These are phyloP conservation scores for Eupeodes corollae DNA, from an alignment of 1,140 invertebrate species.

Conservation along the genomic window DNA sequence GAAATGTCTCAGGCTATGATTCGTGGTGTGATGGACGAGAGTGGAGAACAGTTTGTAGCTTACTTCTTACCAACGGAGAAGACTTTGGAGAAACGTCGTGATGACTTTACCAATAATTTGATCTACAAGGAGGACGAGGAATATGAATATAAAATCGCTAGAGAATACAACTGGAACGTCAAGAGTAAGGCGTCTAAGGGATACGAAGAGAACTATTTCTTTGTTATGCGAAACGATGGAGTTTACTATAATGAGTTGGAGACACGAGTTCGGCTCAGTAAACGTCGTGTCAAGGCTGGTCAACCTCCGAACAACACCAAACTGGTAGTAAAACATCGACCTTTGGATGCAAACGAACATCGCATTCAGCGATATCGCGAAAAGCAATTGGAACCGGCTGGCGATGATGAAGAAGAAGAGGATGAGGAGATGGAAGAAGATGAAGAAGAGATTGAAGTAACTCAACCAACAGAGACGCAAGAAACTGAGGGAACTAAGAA, in stretches of 20 bases:
- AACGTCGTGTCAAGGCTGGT: constrained; percentile 68
- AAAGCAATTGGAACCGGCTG: constrained; percentile 76
- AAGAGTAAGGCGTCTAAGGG: constrained; percentile 96
- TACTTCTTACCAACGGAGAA: constrained; percentile 94
- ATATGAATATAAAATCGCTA: constrained; percentile 90
- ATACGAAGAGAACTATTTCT: constrained; percentile 97
- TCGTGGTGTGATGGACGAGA: constrained; percentile 95
- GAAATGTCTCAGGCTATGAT: constrained; percentile 99
- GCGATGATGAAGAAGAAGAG: constrained; percentile 65
- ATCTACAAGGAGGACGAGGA: constrained; percentile 85
- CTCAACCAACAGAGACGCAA: constrained; percentile 40
- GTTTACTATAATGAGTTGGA: constrained; percentile 97
- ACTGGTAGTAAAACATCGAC: constrained; percentile 81
- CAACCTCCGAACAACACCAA: constrained; percentile 47
- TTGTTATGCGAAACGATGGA: constrained; percentile 80
- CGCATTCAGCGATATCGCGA: constrained; percentile 76
- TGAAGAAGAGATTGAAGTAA: constrained; percentile 61
- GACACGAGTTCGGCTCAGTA: constrained; percentile 85
- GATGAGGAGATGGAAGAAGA: constrained; percentile 48
- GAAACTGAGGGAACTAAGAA: constrained; percentile 33
- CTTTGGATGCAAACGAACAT: constrained; percentile 75
- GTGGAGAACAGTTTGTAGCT: constrained; percentile 96
- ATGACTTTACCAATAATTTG: constrained; percentile 63
- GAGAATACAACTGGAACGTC: constrained; percentile 97
- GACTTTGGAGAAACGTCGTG: constrained; percentile 75